These are phyloP conservation scores for Anguilla anguilla DNA, from an alignment of 2,797 vertebrate species.

Conservation along the genomic window DNA sequence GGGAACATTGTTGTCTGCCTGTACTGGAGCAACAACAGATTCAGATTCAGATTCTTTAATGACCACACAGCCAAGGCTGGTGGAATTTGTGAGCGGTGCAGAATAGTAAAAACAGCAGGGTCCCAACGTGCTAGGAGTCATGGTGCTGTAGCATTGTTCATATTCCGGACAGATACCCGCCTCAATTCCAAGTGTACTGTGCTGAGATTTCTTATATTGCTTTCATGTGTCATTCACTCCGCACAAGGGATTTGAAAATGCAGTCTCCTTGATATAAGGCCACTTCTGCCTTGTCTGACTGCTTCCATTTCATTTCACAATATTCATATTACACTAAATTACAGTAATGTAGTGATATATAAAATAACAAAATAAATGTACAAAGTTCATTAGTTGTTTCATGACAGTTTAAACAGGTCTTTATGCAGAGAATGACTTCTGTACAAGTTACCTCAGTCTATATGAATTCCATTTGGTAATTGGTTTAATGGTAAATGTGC, in stretches of 20 bases:
- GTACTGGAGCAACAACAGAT: neutral
- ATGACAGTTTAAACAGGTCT: neutral
- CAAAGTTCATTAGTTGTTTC: neutral
- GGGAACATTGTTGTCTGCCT: neutral
- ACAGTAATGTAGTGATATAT: neutral
- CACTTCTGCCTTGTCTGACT: neutral
- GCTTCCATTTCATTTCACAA: neutral
- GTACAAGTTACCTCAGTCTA: neutral
- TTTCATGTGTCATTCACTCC: neutral
- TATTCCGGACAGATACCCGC: neutral
- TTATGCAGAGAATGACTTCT: neutral
- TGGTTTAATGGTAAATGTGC: neutral
- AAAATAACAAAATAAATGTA: neutral
- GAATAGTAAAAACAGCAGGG: no score
- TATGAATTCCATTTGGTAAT: neutral
- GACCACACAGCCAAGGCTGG: no score
- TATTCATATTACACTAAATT: neutral
- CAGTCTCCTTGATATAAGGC: neutral
- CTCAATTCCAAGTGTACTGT: neutral
- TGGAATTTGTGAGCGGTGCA: no score
- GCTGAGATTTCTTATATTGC: neutral
- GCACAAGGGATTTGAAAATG: neutral
- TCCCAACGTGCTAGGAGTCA: neutral
- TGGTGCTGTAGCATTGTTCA: no score
- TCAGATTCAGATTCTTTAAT: no score